A percentile compares a stretch with the other conserved stretches of the same genome.
Conservation (phyloP, 2,113 vertebrate genomes). For the Tapirus terrestris region DNA sequence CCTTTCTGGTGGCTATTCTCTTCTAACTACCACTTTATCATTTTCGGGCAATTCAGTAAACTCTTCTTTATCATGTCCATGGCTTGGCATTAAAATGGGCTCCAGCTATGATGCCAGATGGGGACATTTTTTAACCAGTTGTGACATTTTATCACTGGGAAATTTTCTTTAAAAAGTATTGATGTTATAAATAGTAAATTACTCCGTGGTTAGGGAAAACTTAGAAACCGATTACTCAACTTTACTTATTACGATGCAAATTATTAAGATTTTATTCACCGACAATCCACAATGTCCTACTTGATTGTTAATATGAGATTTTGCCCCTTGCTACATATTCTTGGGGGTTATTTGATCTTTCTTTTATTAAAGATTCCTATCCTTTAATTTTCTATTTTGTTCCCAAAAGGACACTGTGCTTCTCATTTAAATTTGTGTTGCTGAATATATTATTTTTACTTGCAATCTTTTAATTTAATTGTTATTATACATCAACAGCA, state of each 20-base stretch:
- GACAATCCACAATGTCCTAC: neutral
- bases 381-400: conserved; percentile 58
- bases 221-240: conserved; percentile 17
- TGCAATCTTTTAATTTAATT: neutral
- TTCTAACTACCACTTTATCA: neutral
- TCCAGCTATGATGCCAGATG: conserved; percentile 70
- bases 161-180: conserved; percentile 39
- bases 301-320: conserved; percentile 35
- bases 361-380: conserved; percentile 42
- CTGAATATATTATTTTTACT: conserved; percentile 49
- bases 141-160: conserved; percentile 58
- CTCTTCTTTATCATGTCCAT: conserved; percentile 20
- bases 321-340: neutral
- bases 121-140: conserved; percentile 63
- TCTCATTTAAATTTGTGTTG: neutral
- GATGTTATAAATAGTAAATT: conserved; percentile 39
- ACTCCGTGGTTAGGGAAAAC: neutral
- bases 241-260: conserved; percentile 35
- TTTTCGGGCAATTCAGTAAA: conserved; percentile 46
- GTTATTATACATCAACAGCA: neutral
- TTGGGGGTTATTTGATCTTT: conserved; percentile 44
- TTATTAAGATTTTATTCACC: conserved; percentile 59
- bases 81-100: conserved; percentile 46
- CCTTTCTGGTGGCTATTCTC: neutral
- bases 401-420: neutral